phyloP scores from a whole-genome alignment of 1,140 invertebrate genomes.

The Neuroterus valhalla region DNA sequence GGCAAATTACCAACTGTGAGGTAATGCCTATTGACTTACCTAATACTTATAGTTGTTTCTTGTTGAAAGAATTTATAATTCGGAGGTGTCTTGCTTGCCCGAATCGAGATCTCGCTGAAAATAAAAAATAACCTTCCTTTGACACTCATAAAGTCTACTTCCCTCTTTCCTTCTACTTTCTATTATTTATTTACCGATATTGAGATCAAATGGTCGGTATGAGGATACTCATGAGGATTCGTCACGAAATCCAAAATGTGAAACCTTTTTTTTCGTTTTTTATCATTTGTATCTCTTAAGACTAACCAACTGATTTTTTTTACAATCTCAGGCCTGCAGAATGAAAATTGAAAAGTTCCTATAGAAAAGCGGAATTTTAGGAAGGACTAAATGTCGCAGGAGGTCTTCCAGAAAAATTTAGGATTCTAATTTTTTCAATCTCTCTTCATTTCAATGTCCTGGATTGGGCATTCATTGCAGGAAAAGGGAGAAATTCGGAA shows the following conservation, averaged over 20 bases:
- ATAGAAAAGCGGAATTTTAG: slow-evolving; percentile 35
- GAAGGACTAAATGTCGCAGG: slow-evolving; percentile 36
- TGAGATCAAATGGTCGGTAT: no score
- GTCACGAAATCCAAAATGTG: no score
- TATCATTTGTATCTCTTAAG: no score
- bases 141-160: neutral
- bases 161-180: neutral
- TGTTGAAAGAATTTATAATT: slow-evolving; percentile 58
- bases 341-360: neutral
- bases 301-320: no score
- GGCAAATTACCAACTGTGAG: slow-evolving; percentile 35
- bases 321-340: neutral
- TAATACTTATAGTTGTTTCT: slow-evolving; percentile 59
- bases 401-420: no score
- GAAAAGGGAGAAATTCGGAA: neutral
- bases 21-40: slow-evolving; percentile 41
- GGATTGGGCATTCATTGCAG: no score
- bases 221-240: no score
- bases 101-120: slow-evolving; percentile 60
- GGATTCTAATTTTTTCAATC: no score
- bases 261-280: no score
- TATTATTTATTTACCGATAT: neutral
- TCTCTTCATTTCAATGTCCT: no score
- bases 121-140: slow-evolving; percentile 38
- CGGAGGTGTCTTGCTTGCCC: slow-evolving; percentile 52